Base-by-base conservation (phyloP, 1,140 invertebrate genomes). In the Arctopsyche grandis region DNA sequence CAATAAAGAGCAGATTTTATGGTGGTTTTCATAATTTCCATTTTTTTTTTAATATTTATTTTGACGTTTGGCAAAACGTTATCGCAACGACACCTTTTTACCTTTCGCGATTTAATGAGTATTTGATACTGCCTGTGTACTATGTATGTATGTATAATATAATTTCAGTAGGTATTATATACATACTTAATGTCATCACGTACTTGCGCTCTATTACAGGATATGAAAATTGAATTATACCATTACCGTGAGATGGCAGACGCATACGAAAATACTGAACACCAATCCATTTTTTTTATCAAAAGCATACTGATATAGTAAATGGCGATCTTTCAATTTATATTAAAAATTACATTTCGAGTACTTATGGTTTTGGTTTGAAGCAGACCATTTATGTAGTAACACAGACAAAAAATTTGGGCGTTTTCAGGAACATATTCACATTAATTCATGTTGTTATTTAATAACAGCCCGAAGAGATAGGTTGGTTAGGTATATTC, bases 1-100 rank as follows among this genome's bases (percentile, higher is more conserved):
- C 74, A 63, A 76, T 76, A 76, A 76, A 76, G 56, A 63, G 74
- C 74, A 76, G 63, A 76, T 76, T 76, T 76, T 76, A 76, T 76
- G 74, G 74, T 38, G 56, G 56, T 76, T 76, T 76, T 76, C 74
- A 63, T 71, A 71, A 71, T 48, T 63, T 76, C 48, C 16, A 16
- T 16, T 19, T 44, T 46, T 52, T 56, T 74, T 74, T 74, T 76
- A n/a, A 60, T n/a, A 24, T 22, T 16, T 48, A 71, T 73, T 21
- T 73, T 48, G 9, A 19, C 22, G n/a, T 48, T 21, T 48, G 10
- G 44, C 19, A 16, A 22, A 69, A 43, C 38, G 10, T 38, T 44
- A 26, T 38, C 12, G 26, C 7, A 43, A 46, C n/a, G 43, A 63
- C 24, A 66, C 63, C 63, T 66, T 66, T n/a, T 66, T 66, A 66